phyloP scores from a whole-genome alignment of 2,888 invertebrate species.

The Andrena camellia region DNA sequence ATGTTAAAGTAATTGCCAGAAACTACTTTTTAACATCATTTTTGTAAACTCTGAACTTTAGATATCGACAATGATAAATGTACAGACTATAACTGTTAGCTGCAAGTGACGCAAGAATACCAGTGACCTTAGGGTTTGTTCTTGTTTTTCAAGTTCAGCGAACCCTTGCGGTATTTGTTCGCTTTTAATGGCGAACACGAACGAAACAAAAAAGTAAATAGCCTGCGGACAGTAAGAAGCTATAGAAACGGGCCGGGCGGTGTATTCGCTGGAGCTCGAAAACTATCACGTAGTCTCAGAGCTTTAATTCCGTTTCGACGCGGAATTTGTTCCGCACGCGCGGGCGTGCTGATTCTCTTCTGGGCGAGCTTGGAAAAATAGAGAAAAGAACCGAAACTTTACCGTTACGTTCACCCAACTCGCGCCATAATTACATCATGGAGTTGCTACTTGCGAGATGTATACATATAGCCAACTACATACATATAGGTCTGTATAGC shows the following conservation, averaged over 20 bases:
- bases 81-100: no score
- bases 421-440: conserved; percentile 74
- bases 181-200: neutral
- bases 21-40: no score
- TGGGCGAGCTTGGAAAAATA: conserved; percentile 54
- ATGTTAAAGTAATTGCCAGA: no score
- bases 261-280: neutral
- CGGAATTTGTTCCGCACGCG: conserved; percentile 68
- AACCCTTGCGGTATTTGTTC: neutral
- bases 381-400: conserved; percentile 75
- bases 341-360: conserved; percentile 44
- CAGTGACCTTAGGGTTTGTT: no score
- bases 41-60: no score
- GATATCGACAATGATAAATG: no score
- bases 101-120: no score
- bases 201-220: neutral
- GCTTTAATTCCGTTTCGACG: conserved; percentile 66
- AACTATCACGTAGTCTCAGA: conserved; percentile 23
- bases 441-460: conserved; percentile 67
- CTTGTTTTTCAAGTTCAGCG: conserved; percentile 7
- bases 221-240: neutral
- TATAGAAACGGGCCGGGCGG: neutral
- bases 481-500: conserved; percentile 5
- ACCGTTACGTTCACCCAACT: conserved; percentile 80
- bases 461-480: conserved; percentile 25